phyloP scores from a whole-genome alignment of 1,140 invertebrate species.

The Achatina immaculata region DNA sequence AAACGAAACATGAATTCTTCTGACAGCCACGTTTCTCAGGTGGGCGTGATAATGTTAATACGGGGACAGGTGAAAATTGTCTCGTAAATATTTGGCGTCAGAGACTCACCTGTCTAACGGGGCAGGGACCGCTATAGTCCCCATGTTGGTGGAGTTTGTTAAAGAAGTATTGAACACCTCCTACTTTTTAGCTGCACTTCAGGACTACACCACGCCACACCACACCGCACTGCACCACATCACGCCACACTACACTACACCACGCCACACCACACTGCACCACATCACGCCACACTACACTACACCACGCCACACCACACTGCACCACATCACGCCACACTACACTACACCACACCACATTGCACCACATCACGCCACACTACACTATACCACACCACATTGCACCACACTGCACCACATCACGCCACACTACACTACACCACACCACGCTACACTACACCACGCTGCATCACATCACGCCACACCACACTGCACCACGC shows the following conservation, averaged over 20 bases:
- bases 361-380: neutral
- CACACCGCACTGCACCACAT: slow-evolving; percentile 19
- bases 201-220: slow-evolving; percentile 14
- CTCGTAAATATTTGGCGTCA: no score
- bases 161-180: no score
- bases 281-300: neutral
- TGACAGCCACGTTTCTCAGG: no score
- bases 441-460: neutral
- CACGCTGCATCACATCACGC: neutral
- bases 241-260: no score
- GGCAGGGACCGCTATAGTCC: no score
- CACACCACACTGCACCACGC: neutral
- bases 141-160: no score
- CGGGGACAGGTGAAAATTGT: no score
- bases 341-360: neutral
- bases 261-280: neutral
- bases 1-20: no score
- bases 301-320: neutral
- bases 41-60: no score
- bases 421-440: neutral
- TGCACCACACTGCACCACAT: neutral
- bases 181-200: no score
- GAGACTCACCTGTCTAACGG: no score
- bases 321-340: neutral
- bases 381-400: neutral